These are phyloP conservation scores for Drosophila paulistorum DNA, from an alignment of 1,140 invertebrate genomes.

Conservation along the genomic window DNA sequence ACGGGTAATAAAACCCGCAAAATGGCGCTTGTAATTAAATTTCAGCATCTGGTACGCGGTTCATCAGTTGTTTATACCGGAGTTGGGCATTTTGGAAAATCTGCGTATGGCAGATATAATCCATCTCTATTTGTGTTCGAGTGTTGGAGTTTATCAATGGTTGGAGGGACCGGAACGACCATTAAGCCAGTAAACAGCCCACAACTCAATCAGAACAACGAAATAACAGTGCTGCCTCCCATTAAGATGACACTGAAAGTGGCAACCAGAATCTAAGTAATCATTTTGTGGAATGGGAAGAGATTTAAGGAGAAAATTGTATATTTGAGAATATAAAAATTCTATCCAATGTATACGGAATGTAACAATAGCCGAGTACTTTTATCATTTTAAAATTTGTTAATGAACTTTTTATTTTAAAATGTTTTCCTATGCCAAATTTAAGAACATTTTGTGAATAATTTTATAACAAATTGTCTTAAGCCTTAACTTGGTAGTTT, in stretches of 20 bases:
- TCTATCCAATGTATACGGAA: too few species aligned
- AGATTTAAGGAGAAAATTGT: too few species aligned
- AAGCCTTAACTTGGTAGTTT: not conserved
- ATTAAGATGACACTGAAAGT: not conserved
- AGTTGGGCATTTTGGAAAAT: slow-evolving; percentile 33
- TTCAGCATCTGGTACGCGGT: slow-evolving; percentile 48
- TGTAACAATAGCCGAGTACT: too few species aligned
- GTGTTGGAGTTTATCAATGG: slow-evolving; percentile 20
- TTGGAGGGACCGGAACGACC: not conserved
- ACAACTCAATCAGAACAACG: slow-evolving; percentile 42
- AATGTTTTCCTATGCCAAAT: not conserved
- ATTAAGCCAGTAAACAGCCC: slow-evolving; percentile 40
- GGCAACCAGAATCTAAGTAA: not conserved
- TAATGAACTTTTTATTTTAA: not conserved
- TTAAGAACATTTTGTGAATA: not conserved
- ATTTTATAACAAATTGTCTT: not conserved
- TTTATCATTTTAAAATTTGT: not conserved
- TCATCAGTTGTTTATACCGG: slow-evolving; percentile 27
- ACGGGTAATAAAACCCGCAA: slow-evolving; percentile 29
- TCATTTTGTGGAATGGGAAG: too few species aligned
- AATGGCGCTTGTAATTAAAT: slow-evolving; percentile 69
- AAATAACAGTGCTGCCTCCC: not conserved
- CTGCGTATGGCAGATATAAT: slow-evolving; percentile 50
- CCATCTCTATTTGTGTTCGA: slow-evolving; percentile 11
- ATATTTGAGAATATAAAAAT: too few species aligned